Evolutionary conservation across 1,140 invertebrate species (phyloP), one percentile per base, ranked within the genome.

Genomic region (Procambarus clarkii): DNA sequence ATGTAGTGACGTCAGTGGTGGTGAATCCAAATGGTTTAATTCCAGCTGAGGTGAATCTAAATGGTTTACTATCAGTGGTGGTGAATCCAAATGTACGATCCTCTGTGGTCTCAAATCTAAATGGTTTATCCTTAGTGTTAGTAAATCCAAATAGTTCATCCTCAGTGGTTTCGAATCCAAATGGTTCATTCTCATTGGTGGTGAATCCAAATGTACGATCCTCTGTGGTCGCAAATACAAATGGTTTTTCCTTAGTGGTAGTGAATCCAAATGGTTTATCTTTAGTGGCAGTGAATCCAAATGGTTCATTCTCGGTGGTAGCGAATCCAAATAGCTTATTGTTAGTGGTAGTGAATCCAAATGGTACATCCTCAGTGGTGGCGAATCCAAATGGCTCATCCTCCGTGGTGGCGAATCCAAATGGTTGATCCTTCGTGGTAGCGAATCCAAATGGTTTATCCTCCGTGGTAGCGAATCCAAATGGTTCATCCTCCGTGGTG

Each of bases 121-220:
- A 79, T 50, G 50, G 4, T 48, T 15, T 48, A 18, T 79, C 34
- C 24, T 79, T 45, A 79, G 78, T 79, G 11, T 11, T 69, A 9
- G 34, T 48, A 46, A 74, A 34, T 2, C 69, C 69, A 74, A 74
- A 74, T 74, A 24, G 24, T 34, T 74, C n/a, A 7, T 74, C 11
- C n/a, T 74, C 69, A 9, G 69, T 44, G 24, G 46, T n/a, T 0
- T 48, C 34, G 45, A 81, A n/a, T n/a, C 79, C 54, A 54, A 58
- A 81, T 58, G 54, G 54, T 24, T 13, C n/a, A 5, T n/a, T 81
- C 24, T 81, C 48, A 81, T 13, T 81, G 48, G n/a, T 8, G 69
- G 80, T 79, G 5, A 46, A 60, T 79, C 85, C 89, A 54, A 87
- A 46, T 21, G 44, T 45, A 8, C 24, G 4, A 34, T 71, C 69